Evolutionary conservation across 2,888 invertebrate species (phyloP).

Genomic region (Helleia helle): DNA sequence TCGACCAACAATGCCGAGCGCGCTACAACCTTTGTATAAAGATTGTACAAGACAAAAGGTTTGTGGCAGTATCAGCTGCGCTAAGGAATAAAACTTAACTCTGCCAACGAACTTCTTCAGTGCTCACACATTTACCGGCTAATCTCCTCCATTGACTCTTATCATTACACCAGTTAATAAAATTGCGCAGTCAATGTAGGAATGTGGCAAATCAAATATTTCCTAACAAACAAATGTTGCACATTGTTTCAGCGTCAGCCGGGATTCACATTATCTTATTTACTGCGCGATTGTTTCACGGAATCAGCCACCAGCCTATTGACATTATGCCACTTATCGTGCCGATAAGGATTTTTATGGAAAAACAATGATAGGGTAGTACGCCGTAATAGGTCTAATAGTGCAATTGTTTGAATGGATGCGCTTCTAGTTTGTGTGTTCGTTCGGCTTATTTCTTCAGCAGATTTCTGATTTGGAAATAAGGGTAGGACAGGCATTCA

Average conservation of each 20-base stretch:
- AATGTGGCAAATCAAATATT: not conserved
- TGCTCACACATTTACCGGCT: too few species aligned
- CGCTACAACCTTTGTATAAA: too few species aligned
- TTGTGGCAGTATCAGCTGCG: too few species aligned
- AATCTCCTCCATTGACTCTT: too few species aligned
- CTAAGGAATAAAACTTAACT: too few species aligned
- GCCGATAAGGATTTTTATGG: constrained; percentile 19
- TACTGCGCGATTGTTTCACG: constrained; percentile 27
- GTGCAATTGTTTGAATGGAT: not conserved
- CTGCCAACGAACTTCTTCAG: too few species aligned
- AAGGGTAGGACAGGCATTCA: too few species aligned
- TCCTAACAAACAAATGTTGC: not conserved
- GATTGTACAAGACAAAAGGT: too few species aligned
- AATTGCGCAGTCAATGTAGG: not conserved
- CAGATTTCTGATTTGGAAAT: too few species aligned
- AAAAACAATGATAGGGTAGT: not conserved
- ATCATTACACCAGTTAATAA: too few species aligned
- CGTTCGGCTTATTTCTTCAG: too few species aligned
- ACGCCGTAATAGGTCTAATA: not conserved
- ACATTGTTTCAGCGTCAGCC: not conserved
- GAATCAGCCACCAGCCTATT: constrained; percentile 32
- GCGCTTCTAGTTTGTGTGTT: not conserved
- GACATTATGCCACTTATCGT: constrained; percentile 31
- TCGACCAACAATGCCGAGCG: too few species aligned
- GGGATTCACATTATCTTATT: constrained; percentile 24